Evolutionary conservation across 1,140 invertebrate species (phyloP).

Genomic region (Glossosoma conforme): DNA sequence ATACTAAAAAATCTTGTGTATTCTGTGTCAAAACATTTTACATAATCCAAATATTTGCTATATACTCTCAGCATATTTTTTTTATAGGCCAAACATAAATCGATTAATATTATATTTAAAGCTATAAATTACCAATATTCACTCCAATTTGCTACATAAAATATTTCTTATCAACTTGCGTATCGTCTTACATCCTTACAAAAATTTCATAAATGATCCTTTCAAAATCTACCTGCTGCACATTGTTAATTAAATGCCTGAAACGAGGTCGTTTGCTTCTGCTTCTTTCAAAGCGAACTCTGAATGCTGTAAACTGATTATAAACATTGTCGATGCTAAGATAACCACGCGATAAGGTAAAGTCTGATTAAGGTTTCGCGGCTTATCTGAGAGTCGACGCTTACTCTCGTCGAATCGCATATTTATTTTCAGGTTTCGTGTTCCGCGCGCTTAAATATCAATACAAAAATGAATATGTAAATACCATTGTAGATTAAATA

Average conservation of each 20-base stretch:
- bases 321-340: constrained; percentile 13
- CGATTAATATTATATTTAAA: too few relatives aligned
- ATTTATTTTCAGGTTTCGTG: constrained; percentile 5
- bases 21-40: too few relatives aligned
- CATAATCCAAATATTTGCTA: too few relatives aligned
- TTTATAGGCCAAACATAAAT: too few relatives aligned
- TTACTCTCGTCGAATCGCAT: not conserved
- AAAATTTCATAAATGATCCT: constrained; percentile 8
- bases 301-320: constrained; percentile 17
- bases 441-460: not conserved
- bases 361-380: constrained; percentile 6
- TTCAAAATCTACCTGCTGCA: constrained; percentile 3
- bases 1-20: too few relatives aligned
- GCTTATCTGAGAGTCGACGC: not conserved
- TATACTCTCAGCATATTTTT: too few relatives aligned
- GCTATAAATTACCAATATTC: too few relatives aligned
- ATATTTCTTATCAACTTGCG: too few relatives aligned
- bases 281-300: constrained; percentile 12
- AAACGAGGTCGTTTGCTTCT: constrained; percentile 11
- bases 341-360: constrained; percentile 10
- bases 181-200: constrained; percentile 13
- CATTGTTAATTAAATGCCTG: constrained; percentile 15
- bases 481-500: too few relatives aligned
- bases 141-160: too few relatives aligned
- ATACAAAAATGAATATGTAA: too few relatives aligned